phyloP scores from a whole-genome alignment of 1,140 invertebrate species.

The Leptopilina boulardi region DNA sequence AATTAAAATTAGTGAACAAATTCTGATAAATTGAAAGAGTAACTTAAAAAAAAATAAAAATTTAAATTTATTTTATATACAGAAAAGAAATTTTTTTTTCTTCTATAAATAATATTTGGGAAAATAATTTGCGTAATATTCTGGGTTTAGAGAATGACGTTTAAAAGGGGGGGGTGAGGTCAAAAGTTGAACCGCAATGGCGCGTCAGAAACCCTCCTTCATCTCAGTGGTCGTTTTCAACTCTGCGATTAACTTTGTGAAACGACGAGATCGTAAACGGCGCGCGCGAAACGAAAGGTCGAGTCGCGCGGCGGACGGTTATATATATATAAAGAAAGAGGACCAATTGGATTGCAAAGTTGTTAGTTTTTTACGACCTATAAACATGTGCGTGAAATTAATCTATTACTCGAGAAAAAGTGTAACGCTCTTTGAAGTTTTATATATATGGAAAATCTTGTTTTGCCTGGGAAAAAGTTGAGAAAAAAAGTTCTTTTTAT shows the following conservation, averaged over 20 bases:
- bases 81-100: no score
- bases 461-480: neutral
- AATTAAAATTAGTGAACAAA: no score
- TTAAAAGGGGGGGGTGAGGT: neutral
- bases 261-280: conserved; percentile 21
- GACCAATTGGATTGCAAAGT: conserved; percentile 25
- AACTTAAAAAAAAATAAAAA: no score
- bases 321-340: neutral
- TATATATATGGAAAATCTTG: neutral
- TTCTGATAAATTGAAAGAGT: no score
- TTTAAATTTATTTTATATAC: no score
- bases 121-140: conserved; percentile 4
- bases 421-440: neutral
- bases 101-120: neutral
- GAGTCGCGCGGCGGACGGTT: conserved; percentile 4
- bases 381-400: conserved; percentile 33
- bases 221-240: conserved; percentile 9
- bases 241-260: conserved; percentile 29
- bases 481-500: neutral
- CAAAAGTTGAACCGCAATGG: conserved; percentile 14
- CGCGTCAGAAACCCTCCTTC: conserved; percentile 11
- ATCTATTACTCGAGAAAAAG: conserved; percentile 20
- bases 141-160: neutral
- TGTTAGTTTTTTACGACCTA: conserved; percentile 3
- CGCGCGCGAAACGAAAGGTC: conserved; percentile 14